phyloP scores from a whole-genome alignment of 2,797 vertebrate genomes.

The Artibeus lituratus region DNA sequence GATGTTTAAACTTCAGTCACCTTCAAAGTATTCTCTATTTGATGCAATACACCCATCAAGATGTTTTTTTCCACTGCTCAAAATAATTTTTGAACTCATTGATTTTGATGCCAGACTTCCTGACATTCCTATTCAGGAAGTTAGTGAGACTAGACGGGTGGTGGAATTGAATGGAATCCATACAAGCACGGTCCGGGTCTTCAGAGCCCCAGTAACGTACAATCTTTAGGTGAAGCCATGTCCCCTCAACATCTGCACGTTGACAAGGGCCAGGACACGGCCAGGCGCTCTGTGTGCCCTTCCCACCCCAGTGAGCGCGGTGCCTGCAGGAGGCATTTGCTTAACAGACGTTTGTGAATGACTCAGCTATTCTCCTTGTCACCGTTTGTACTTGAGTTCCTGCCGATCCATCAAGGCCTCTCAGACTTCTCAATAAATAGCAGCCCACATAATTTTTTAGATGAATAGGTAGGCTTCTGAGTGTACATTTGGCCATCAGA shows the following conservation, averaged over 20 bases:
- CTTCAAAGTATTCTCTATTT: neutral
- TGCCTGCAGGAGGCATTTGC: neutral
- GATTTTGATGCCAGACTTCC: neutral
- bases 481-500: neutral
- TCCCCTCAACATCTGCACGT: neutral
- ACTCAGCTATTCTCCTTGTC: neutral
- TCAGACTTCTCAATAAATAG: neutral
- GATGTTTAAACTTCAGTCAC: neutral
- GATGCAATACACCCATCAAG: neutral
- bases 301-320: neutral
- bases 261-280: neutral
- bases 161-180: neutral
- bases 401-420: neutral
- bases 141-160: neutral
- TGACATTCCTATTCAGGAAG: neutral
- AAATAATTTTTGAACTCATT: neutral
- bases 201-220: neutral
- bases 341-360: neutral
- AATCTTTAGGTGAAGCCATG: neutral
- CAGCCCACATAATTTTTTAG: neutral
- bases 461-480: neutral
- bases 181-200: neutral
- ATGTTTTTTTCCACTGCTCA: neutral
- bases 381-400: neutral
- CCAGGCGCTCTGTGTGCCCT: rapidly evolving